These are phyloP conservation scores for Drosophila arawakana DNA, from an alignment of 1,140 invertebrate species.

Conservation along the genomic window DNA sequence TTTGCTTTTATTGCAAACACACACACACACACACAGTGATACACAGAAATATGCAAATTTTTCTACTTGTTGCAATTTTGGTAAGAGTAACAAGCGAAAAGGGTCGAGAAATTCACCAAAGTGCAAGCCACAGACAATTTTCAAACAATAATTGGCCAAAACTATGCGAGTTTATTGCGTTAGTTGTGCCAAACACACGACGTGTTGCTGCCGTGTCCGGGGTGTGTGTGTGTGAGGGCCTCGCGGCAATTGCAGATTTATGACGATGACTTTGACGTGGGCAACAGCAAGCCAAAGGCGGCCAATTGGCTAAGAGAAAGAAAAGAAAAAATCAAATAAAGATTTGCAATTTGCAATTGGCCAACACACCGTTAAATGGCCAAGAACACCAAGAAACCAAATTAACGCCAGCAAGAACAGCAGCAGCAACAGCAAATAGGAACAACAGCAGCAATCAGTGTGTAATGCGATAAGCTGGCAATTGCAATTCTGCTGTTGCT, in stretches of 20 bases:
- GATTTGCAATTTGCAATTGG: conserved; percentile 78
- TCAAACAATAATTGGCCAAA: conserved; percentile 59
- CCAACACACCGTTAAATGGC: conserved; percentile 70
- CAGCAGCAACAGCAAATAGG: conserved; percentile 44
- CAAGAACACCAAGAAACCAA: conserved; percentile 70
- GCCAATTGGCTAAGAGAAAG: conserved; percentile 26
- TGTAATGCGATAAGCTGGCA: conserved; percentile 75
- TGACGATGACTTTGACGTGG: conserved; percentile 59
- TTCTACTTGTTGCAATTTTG: background rate
- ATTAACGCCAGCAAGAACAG: conserved; percentile 65
- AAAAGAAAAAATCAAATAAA: too few relatives aligned
- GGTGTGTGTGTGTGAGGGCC: conserved; percentile 43
- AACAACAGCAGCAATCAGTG: conserved; percentile 50
- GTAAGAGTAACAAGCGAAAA: conserved; percentile 1
- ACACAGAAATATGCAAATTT: conserved; percentile 27
- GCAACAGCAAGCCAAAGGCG: conserved; percentile 32
- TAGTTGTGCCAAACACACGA: conserved; percentile 26
- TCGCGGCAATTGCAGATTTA: conserved; percentile 57
- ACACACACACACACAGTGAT: too few relatives aligned
- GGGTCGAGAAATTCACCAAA: conserved; percentile 2
- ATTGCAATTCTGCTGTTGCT: conserved; percentile 45
- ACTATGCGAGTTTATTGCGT: conserved; percentile 52
- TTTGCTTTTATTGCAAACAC: conserved; percentile 1
- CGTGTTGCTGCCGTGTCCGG: background rate
- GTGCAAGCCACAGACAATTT: conserved; percentile 70